phyloP scores from a whole-genome alignment of 2,888 invertebrate species.

The Plagiodera versicolora region DNA sequence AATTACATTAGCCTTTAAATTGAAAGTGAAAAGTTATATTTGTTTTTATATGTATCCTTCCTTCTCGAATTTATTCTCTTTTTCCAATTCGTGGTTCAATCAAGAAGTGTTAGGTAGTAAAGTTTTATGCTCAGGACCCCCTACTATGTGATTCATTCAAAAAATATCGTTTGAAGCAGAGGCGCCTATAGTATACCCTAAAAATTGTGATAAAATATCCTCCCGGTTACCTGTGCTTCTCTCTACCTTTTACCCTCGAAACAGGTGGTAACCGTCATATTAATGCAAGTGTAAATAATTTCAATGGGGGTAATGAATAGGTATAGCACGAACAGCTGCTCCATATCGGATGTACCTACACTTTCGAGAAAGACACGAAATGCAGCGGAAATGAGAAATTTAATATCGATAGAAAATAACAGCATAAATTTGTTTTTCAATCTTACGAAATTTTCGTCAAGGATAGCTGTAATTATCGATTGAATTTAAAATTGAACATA shows the following conservation, averaged over 20 bases:
- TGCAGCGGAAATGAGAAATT: too few species aligned
- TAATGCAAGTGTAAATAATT: background rate
- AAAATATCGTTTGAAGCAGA: background rate
- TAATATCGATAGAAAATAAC: too few species aligned
- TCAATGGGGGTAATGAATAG: background rate
- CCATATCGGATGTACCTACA: background rate
- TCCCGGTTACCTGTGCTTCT: background rate
- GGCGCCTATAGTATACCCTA: background rate
- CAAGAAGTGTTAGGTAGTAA: background rate
- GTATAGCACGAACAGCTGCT: background rate
- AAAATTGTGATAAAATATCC: background rate
- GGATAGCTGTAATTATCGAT: too few species aligned
- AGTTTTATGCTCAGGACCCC: background rate
- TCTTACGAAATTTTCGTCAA: too few species aligned
- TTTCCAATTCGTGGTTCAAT: background rate
- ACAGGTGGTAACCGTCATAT: background rate
- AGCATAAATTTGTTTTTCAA: too few species aligned
- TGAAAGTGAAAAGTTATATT: too few species aligned
- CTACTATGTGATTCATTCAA: background rate
- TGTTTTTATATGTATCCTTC: too few species aligned
- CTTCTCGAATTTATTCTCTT: too few species aligned
- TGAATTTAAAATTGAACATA: too few species aligned
- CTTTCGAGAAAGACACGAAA: too few species aligned
- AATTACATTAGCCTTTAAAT: too few species aligned
- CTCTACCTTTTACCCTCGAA: background rate